These are phyloP conservation scores for Pseudococcus viburni DNA, from an alignment of 2,888 invertebrate species.

Conservation along the genomic window DNA sequence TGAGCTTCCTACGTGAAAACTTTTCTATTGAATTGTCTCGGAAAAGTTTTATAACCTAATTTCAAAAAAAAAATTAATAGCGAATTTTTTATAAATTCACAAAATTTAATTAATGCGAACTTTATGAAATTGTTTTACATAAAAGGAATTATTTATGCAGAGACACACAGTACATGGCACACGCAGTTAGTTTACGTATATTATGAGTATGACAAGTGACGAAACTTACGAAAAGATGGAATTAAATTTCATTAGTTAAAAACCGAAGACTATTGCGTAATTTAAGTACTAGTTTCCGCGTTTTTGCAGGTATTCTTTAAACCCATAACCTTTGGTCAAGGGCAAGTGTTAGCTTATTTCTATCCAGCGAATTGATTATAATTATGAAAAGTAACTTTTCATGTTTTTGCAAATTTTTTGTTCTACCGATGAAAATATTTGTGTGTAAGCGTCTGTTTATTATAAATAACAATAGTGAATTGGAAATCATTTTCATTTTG, in stretches of 20 bases:
- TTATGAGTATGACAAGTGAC: no score
- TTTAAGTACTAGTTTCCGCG: neutral
- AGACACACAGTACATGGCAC: no score
- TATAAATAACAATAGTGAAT: neutral
- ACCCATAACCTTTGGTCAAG: neutral
- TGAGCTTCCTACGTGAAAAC: neutral
- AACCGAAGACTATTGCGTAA: neutral
- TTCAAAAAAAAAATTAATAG: neutral
- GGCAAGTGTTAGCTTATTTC: neutral
- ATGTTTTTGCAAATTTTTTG: neutral
- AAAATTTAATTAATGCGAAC: no score
- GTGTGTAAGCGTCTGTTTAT: neutral
- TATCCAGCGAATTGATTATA: no score
- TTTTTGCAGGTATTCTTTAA: neutral
- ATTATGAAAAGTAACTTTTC: neutral
- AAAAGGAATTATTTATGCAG: no score
- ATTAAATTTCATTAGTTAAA: no score
- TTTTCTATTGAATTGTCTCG: neutral
- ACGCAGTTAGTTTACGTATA: no score
- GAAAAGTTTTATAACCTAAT: neutral
- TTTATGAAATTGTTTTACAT: no score
- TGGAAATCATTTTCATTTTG: neutral
- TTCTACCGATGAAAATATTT: neutral
- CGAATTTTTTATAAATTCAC: no score
- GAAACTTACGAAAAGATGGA: no score